Conservation (phyloP, 2,797 vertebrate species). For the Nothura maculosa region DNA sequence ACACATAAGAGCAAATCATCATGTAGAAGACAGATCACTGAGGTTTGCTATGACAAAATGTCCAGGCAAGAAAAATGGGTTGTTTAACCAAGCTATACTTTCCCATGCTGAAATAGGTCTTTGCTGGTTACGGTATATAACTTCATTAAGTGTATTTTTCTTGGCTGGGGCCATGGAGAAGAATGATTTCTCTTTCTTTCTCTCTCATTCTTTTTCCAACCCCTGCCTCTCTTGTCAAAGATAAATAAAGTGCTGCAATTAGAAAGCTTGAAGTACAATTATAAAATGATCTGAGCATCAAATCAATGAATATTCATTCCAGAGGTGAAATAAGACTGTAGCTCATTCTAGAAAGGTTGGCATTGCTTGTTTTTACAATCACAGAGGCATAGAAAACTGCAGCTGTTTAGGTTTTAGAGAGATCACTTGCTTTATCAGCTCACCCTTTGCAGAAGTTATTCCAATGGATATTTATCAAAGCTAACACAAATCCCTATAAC, state of each 20-base stretch:
- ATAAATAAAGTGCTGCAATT: background rate
- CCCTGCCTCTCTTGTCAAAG: background rate
- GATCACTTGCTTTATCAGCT: background rate
- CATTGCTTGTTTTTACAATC: background rate
- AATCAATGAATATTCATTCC: background rate
- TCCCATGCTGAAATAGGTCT: slow-evolving; percentile 23
- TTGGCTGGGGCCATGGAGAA: slow-evolving; percentile 12
- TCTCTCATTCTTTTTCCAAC: background rate
- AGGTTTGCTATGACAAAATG: background rate
- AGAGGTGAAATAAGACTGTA: background rate
- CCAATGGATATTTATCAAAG: background rate
- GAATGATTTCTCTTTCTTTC: background rate
- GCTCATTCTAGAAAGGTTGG: background rate
- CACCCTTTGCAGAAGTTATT: background rate
- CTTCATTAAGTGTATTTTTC: slow-evolving; percentile 53
- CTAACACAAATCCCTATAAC: background rate
- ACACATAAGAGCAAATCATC: background rate
- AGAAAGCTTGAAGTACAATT: background rate
- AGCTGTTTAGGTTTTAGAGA: background rate
- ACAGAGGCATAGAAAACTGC: background rate
- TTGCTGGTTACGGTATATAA: slow-evolving; percentile 23
- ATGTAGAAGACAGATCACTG: background rate
- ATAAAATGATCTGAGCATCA: background rate
- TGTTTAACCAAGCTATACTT: slow-evolving; percentile 19
- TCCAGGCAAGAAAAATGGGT: slow-evolving; percentile 20